Percentiles rank a stretch among this genome's conserved stretches.
These are phyloP conservation scores for Syncerus caffer DNA, from an alignment of 2,797 vertebrate species.

Conservation along the genomic window DNA sequence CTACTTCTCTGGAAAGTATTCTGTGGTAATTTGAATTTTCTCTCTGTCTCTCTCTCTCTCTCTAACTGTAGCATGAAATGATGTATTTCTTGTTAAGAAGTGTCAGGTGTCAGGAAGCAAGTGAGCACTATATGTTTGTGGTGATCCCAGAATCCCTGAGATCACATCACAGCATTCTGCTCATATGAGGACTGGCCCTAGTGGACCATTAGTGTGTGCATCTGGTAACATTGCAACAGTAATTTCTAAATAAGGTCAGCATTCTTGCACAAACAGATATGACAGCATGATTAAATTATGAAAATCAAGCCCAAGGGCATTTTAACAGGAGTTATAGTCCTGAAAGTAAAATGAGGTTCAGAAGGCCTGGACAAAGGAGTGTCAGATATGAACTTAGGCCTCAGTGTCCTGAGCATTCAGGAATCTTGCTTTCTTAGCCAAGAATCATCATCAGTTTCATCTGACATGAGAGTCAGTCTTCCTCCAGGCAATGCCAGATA, in stretches of 20 bases:
- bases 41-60: not conserved
- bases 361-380: slow-evolving; percentile 20
- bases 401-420: slow-evolving; percentile 52
- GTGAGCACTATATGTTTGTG: not conserved
- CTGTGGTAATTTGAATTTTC: not conserved
- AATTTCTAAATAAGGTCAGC: slow-evolving; percentile 49
- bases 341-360: slow-evolving; percentile 33
- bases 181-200: not conserved
- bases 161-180: slow-evolving; percentile 29
- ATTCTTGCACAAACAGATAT: slow-evolving; percentile 49
- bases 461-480: slow-evolving; percentile 42
- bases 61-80: not conserved
- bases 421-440: slow-evolving; percentile 55
- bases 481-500: slow-evolving; percentile 51
- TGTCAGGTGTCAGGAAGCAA: slow-evolving; percentile 7
- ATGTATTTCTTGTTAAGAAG: slow-evolving; percentile 31
- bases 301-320: slow-evolving; percentile 52
- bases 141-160: not conserved
- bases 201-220: slow-evolving; percentile 37
- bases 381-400: slow-evolving; percentile 40
- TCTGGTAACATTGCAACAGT: not conserved
- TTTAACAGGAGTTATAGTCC: slow-evolving; percentile 14
- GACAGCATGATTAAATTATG: slow-evolving; percentile 56
- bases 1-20: not conserved
- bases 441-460: slow-evolving; percentile 61